Evolutionary conservation across 2,888 invertebrate genomes (phyloP), one percentile per base, ranked within the genome.

Genomic region (Dicranocentrus wangi): DNA sequence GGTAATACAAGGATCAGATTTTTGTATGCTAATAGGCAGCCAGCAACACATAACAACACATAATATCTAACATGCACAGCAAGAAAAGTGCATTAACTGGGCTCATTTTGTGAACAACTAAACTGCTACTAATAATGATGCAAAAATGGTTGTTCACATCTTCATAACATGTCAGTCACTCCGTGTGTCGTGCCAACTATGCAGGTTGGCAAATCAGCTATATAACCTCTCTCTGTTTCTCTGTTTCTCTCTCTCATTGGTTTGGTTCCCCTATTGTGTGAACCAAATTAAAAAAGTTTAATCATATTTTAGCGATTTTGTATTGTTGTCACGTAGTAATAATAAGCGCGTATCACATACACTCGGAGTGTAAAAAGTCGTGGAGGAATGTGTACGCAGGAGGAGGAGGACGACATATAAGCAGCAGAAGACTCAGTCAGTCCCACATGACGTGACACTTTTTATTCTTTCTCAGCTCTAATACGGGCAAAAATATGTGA

Each of bases 91-190:
- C 51, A 51, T 3, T 51, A 51, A 51, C 51, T 51, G 51, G 2
- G 13, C n/a, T 39, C n/a, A n/a, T 42, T 13, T 51, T 51, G n/a
- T 51, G 42, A 42, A 51, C 51, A 21, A 21, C 68, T 66, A 76
- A 68, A 76, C 58, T 55, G 68, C 76, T 76, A 43, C 66, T 76
- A 68, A 68, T 68, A 76, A 76, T 55, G 75, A 76, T 68, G 76
- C 66, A 76, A 76, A 69, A 77, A 77, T 69, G 47, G 69, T 28
- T 77, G 70, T 77, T 70, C 69, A 77, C 69, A 77, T 77, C 77
- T 77, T 69, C 61, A 77, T 69, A 77, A 77, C 76, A 68, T 76
- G 76, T 76, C 76, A 76, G 42, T 68, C 65, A 65, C 53, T 42
- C 28, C 32, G 23, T 28, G 63, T 63, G 51, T 32, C 69, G 42